Evolutionary conservation across 2,888 invertebrate genomes (phyloP).

Genomic region (Chrysolina haemoptera): DNA sequence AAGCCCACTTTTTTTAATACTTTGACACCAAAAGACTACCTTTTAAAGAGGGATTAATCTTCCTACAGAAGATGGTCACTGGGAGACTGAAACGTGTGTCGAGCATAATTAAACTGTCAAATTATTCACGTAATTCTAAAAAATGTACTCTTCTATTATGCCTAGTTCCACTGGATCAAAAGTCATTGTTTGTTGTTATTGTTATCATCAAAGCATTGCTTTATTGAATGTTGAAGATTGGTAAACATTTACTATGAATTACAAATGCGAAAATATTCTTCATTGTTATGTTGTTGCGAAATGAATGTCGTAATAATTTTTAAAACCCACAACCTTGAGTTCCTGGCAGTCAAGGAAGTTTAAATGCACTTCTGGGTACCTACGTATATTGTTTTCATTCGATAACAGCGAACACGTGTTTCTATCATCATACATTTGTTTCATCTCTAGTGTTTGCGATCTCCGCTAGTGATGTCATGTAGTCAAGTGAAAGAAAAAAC

Average conservation of each 20-base stretch:
- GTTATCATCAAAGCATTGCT: slow-evolving; percentile 19
- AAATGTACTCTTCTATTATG: not conserved
- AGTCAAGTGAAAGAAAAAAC: not conserved
- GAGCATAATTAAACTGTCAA: no score
- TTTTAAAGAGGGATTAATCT: no score
- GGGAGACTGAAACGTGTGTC: no score
- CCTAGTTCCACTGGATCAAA: not conserved
- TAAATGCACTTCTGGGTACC: slow-evolving; percentile 23
- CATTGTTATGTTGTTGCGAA: slow-evolving; percentile 38
- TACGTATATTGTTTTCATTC: not conserved
- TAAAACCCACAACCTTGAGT: slow-evolving; percentile 42
- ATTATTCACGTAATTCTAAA: no score
- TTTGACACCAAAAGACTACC: no score
- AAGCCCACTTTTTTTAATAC: no score
- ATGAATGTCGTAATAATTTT: slow-evolving; percentile 35
- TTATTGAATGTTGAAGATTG: slow-evolving; percentile 18
- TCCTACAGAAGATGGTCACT: no score
- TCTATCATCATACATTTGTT: no score
- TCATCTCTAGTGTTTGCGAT: no score
- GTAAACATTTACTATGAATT: slow-evolving; percentile 29
- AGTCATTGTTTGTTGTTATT: not conserved
- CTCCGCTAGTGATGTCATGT: not conserved
- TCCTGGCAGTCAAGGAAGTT: slow-evolving; percentile 34
- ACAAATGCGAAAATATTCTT: slow-evolving; percentile 33
- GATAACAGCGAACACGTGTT: not conserved